Percentiles rank a stretch among this genome's conserved stretches.
phyloP scores from a whole-genome alignment of 2,797 vertebrate species.

The Coendou prehensilis region DNA sequence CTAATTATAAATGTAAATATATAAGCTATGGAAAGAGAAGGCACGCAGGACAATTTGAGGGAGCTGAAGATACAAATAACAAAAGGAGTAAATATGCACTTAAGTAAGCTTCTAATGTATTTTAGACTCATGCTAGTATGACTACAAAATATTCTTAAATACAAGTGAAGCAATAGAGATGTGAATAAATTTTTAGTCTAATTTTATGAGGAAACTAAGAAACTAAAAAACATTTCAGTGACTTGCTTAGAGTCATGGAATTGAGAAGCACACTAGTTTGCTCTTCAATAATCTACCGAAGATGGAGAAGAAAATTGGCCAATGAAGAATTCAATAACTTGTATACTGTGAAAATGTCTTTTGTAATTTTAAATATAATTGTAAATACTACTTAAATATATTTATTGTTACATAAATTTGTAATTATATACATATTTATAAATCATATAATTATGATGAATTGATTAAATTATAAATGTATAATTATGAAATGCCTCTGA shows the following conservation, averaged over 20 bases:
- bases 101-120: background rate
- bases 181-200: background rate
- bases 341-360: background rate
- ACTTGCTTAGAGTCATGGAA: background rate
- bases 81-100: background rate
- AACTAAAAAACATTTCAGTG: background rate
- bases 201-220: background rate
- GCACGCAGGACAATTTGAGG: background rate
- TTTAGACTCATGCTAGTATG: background rate
- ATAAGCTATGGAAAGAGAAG: background rate
- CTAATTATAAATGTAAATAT: background rate
- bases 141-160: background rate
- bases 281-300: constrained; percentile 4
- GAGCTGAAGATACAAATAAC: background rate
- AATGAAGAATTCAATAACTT: background rate
- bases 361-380: background rate
- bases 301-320: background rate
- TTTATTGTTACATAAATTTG: background rate
- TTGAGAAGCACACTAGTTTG: background rate
- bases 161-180: background rate
- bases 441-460: background rate
- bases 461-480: background rate
- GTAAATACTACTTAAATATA: background rate
- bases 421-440: background rate
- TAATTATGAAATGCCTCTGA: background rate